phyloP scores from a whole-genome alignment of 2,113 vertebrate genomes.

The Colossoma macropomum region DNA sequence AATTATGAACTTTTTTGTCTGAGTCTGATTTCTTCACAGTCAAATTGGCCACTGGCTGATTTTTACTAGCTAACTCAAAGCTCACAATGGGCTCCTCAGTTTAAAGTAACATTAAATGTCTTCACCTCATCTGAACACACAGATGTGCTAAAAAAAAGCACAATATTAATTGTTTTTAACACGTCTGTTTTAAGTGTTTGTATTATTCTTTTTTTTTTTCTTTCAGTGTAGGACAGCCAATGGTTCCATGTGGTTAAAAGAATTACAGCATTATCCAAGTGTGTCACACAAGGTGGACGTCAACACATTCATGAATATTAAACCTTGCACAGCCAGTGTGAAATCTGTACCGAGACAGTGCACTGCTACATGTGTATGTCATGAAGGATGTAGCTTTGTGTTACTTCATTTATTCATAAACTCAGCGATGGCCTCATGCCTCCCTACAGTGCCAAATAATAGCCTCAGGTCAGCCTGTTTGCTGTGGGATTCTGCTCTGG shows the following conservation, averaged over 20 bases:
- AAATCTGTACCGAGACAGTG: background rate
- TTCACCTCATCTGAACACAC: no score
- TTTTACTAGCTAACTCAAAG: no score
- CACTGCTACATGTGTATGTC: background rate
- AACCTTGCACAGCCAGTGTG: background rate
- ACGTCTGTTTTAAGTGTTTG: no score
- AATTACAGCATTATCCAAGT: background rate
- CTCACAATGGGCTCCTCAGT: no score
- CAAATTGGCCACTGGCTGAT: no score
- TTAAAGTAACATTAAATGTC: no score
- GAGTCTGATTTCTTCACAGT: no score
- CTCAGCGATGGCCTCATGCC: background rate
- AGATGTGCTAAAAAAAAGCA: no score
- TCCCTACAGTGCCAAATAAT: constrained; percentile 35
- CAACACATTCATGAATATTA: constrained; percentile 3
- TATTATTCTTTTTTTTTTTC: background rate
- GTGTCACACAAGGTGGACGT: background rate
- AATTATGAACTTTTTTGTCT: no score
- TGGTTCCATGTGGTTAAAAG: background rate
- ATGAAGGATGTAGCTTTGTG: constrained; percentile 14
- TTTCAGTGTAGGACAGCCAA: background rate
- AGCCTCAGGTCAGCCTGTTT: constrained; percentile 31
- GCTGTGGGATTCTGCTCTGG: background rate
- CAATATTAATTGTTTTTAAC: no score
- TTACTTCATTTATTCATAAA: constrained; percentile 35